These are phyloP conservation scores for Meiosimyza decipiens DNA, from an alignment of 2,888 invertebrate species.

Conservation along the genomic window DNA sequence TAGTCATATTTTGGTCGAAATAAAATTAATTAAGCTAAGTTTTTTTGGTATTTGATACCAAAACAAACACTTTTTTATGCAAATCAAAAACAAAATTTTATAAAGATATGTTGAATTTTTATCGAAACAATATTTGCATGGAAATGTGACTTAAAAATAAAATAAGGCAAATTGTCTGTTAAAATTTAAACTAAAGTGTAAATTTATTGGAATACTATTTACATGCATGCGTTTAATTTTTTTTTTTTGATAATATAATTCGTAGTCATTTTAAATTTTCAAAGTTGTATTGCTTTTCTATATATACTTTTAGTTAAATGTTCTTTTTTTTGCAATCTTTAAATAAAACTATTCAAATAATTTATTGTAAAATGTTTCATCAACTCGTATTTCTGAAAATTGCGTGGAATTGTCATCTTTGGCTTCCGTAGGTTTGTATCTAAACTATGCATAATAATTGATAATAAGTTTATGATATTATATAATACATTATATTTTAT, in stretches of 20 bases:
- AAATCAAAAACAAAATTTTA: constrained; percentile 1
- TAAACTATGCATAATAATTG: too few species aligned
- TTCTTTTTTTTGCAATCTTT: constrained; percentile 24
- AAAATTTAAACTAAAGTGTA: constrained; percentile 13
- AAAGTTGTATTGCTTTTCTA: constrained; percentile 37
- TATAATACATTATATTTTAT: too few species aligned
- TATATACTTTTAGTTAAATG: constrained; percentile 10
- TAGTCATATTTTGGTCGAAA: neutral
- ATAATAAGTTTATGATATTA: too few species aligned
- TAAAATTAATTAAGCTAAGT: constrained; percentile 11
- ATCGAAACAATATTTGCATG: neutral
- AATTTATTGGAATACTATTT: neutral
- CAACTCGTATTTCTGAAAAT: constrained; percentile 20
- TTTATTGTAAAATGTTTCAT: neutral
- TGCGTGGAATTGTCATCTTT: constrained; percentile 41
- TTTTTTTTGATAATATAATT: constrained; percentile 21
- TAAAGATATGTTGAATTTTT: constrained; percentile 21
- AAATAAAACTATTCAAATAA: constrained; percentile 36
- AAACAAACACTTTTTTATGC: constrained; percentile 20
- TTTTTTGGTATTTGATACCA: constrained; percentile 39
- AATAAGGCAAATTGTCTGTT: constrained; percentile 14
- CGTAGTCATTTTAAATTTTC: constrained; percentile 9
- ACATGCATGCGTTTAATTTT: constrained; percentile 33
- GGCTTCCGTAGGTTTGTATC: constrained; percentile 31
- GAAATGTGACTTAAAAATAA: constrained; percentile 3